These are phyloP conservation scores for Salarias fasciatus DNA, from an alignment of 2,797 vertebrate species.

Conservation along the genomic window DNA sequence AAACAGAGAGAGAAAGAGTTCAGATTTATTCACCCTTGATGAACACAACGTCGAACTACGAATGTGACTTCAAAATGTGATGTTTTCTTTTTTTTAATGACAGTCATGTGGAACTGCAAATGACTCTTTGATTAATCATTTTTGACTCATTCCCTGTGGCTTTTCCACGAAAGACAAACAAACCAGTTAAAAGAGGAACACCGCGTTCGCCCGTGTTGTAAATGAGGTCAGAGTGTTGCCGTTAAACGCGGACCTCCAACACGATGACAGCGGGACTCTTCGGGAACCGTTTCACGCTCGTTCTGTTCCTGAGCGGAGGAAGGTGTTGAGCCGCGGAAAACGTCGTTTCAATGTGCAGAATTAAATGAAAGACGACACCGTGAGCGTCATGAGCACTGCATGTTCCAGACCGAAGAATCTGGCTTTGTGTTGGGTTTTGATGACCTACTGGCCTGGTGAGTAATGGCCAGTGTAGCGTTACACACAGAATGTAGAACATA, in stretches of 20 bases:
- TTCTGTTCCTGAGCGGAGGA: neutral
- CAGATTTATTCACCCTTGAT: no score
- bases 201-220: neutral
- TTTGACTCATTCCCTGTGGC: no score
- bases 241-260: neutral
- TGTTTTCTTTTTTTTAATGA: no score
- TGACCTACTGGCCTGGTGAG: conserved; percentile 31
- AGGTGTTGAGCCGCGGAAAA: neutral
- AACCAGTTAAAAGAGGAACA: no score
- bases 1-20: no score
- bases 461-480: conserved; percentile 30
- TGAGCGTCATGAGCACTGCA: neutral
- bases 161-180: no score
- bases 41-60: no score
- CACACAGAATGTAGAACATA: conserved; percentile 16
- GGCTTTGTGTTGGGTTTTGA: conserved; percentile 5
- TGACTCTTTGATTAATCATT: no score
- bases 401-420: neutral
- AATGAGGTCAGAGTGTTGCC: neutral
- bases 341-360: no score
- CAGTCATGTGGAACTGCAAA: no score
- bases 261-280: neutral
- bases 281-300: neutral
- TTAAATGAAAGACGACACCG: neutral
- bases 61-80: no score